A percentile compares a stretch with the other conserved stretches of the same genome.
phyloP scores from a whole-genome alignment of 2,888 invertebrate genomes.

The Drosophila helvetica region DNA sequence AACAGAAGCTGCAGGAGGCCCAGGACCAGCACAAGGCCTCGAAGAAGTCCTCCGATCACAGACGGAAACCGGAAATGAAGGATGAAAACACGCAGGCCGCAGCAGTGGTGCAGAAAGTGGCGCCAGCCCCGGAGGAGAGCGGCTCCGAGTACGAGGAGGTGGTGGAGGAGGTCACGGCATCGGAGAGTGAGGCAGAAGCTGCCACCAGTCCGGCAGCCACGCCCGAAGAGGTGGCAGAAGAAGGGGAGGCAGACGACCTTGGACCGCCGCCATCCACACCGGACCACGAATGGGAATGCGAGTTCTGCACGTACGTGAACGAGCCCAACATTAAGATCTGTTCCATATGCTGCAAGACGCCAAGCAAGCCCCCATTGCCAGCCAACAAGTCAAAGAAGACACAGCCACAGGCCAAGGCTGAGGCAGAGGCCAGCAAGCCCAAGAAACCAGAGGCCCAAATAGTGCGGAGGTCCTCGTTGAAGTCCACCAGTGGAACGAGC shows the following conservation, averaged over 20 bases:
- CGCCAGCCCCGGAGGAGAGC: slow-evolving; percentile 32
- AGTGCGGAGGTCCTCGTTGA: slow-evolving; percentile 57
- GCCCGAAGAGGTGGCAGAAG: slow-evolving; percentile 23
- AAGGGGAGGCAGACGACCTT: slow-evolving; percentile 63
- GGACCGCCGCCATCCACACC: slow-evolving; percentile 85
- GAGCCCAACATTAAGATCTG: slow-evolving; percentile 91
- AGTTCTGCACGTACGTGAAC: slow-evolving; percentile 95
- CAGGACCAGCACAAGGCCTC: slow-evolving; percentile 53
- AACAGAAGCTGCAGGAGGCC: slow-evolving; percentile 81
- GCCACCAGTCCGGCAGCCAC: slow-evolving; percentile 3
- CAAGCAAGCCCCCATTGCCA: slow-evolving; percentile 82
- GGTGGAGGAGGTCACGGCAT: slow-evolving; percentile 43
- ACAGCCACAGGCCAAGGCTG: slow-evolving; percentile 23
- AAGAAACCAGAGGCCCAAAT: slow-evolving; percentile 36
- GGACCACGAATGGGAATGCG: slow-evolving; percentile 91
- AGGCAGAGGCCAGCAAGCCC: slow-evolving; percentile 4
- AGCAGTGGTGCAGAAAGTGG: slow-evolving; percentile 54
- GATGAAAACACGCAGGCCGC: slow-evolving; percentile 65
- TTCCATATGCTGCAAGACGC: slow-evolving; percentile 93
- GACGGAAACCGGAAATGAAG: slow-evolving; percentile 57
- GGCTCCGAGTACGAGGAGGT: slow-evolving; percentile 60
- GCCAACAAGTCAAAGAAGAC: slow-evolving; percentile 23
- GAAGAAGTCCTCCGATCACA: slow-evolving; percentile 36
- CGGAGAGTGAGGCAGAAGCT: slow-evolving; percentile 54
- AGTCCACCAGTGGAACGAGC: slow-evolving; percentile 16